phyloP scores from a whole-genome alignment of 2,888 invertebrate species.

The Noctuana brunneofusca region DNA sequence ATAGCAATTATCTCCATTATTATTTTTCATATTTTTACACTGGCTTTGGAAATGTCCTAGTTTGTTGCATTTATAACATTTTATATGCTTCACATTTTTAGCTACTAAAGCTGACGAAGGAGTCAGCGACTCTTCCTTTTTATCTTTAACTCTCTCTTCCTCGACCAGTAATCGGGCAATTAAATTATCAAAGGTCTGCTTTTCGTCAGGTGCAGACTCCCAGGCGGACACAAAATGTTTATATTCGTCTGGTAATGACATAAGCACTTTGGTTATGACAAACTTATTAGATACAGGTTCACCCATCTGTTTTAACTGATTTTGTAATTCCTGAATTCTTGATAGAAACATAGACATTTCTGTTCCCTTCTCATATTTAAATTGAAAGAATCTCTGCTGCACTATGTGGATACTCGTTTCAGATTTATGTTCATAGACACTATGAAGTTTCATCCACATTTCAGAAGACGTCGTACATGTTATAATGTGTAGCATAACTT shows the following conservation, averaged over 20 bases:
- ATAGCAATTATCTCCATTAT: slow-evolving; percentile 18
- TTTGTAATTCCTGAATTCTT: slow-evolving; percentile 44
- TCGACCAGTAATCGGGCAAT: slow-evolving; percentile 42
- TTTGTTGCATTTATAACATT: slow-evolving; percentile 8
- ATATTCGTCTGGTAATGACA: slow-evolving; percentile 47
- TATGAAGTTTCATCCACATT: slow-evolving; percentile 44
- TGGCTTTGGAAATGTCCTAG: not conserved
- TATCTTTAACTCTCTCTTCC: slow-evolving; percentile 41
- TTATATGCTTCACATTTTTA: slow-evolving; percentile 1
- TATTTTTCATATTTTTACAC: not conserved
- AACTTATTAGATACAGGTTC: slow-evolving; percentile 45
- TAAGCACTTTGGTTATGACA: slow-evolving; percentile 48
- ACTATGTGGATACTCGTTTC: slow-evolving; percentile 49
- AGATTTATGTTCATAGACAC: slow-evolving; percentile 51
- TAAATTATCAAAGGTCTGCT: slow-evolving; percentile 42
- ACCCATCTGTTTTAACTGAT: slow-evolving; percentile 44
- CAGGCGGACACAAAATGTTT: slow-evolving; percentile 39
- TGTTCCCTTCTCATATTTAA: slow-evolving; percentile 40
- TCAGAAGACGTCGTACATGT: slow-evolving; percentile 43
- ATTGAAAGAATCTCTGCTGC: slow-evolving; percentile 50
- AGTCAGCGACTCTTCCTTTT: slow-evolving; percentile 3
- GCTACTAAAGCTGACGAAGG: slow-evolving; percentile 1
- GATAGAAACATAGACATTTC: slow-evolving; percentile 46
- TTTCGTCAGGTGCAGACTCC: slow-evolving; percentile 44
- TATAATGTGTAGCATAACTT: slow-evolving; percentile 45